phyloP scores from a whole-genome alignment of 2,888 invertebrate genomes.

The Serrognathus titanus region DNA sequence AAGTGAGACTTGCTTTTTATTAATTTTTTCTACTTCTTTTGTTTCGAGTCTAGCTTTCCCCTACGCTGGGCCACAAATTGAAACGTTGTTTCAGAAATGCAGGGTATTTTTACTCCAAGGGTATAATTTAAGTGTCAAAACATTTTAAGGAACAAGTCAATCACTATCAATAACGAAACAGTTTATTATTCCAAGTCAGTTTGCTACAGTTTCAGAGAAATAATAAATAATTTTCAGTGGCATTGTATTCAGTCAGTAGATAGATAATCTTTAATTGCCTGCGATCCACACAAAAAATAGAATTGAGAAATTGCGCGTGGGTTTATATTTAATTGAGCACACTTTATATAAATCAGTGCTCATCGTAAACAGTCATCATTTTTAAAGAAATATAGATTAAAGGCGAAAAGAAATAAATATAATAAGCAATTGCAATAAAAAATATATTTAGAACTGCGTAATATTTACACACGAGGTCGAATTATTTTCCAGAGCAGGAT shows the following conservation, averaged over 20 bases:
- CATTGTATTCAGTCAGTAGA: too few relatives aligned
- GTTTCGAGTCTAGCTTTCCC: background rate
- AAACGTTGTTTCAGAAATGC: too few relatives aligned
- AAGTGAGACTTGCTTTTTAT: background rate
- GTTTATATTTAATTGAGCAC: background rate
- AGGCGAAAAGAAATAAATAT: constrained; percentile 2
- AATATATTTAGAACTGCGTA: constrained; percentile 6
- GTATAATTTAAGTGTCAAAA: too few relatives aligned
- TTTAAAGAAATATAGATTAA: background rate
- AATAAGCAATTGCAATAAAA: constrained; percentile 4
- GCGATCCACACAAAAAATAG: too few relatives aligned
- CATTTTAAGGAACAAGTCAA: too few relatives aligned
- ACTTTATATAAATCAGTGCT: background rate
- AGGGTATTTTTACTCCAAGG: too few relatives aligned
- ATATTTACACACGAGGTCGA: constrained; percentile 35
- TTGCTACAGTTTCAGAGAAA: too few relatives aligned
- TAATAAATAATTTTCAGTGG: too few relatives aligned
- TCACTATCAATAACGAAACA: too few relatives aligned
- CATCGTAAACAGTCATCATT: constrained; percentile 6
- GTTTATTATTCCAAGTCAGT: too few relatives aligned
- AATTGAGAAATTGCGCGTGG: too few relatives aligned
- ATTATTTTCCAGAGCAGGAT: constrained; percentile 44
- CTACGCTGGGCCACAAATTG: background rate
- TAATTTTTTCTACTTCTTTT: constrained; percentile 3
- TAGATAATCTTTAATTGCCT: too few relatives aligned